phyloP scores from a whole-genome alignment of 2,888 invertebrate species.

The Pandemis heparana region DNA sequence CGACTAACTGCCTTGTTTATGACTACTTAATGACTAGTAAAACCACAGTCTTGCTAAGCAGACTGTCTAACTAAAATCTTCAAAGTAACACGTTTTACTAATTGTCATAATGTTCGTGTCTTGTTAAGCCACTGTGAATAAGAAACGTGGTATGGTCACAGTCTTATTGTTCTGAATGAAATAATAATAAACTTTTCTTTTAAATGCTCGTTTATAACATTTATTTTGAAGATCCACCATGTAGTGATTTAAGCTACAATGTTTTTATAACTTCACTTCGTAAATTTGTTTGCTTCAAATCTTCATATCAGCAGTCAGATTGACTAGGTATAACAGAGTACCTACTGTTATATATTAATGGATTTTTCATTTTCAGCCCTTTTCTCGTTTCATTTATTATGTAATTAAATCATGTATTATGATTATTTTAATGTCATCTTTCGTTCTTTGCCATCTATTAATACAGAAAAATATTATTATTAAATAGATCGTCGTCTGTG shows the following conservation, averaged over 20 bases:
- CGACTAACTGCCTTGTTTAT: slow-evolving; percentile 34
- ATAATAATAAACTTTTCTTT: too few species aligned
- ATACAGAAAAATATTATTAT: background rate
- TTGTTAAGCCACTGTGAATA: too few species aligned
- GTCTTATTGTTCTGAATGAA: too few species aligned
- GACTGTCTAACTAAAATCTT: slow-evolving; percentile 1
- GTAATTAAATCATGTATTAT: background rate
- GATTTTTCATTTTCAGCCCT: background rate
- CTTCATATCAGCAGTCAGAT: too few species aligned
- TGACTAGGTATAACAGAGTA: too few species aligned
- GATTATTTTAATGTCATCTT: background rate
- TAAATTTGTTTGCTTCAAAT: too few species aligned
- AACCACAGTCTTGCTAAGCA: slow-evolving; percentile 7
- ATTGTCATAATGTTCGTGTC: background rate
- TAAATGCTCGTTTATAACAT: too few species aligned
- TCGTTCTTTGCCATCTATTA: background rate
- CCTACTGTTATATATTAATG: too few species aligned
- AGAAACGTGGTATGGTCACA: background rate
- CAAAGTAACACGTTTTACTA: background rate
- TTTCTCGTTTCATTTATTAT: background rate
- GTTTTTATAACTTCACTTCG: too few species aligned
- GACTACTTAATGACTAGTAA: slow-evolving; percentile 25
- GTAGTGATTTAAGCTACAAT: too few species aligned
- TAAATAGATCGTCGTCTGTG: slow-evolving; percentile 49
- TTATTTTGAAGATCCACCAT: too few species aligned